Evolutionary conservation across 1,140 invertebrate species (phyloP).

Genomic region (Samia ricini): DNA sequence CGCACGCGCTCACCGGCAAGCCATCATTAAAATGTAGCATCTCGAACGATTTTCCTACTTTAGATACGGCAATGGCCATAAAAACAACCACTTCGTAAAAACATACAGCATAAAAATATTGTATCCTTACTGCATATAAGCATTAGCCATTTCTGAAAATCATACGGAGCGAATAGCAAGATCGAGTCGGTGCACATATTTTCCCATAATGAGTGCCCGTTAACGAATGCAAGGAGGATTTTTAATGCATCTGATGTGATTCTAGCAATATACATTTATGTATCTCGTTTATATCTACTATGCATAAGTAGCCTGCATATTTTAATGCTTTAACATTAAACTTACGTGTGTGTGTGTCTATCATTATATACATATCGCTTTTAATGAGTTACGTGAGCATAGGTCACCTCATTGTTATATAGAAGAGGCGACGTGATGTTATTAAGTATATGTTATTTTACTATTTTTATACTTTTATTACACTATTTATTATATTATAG

Average conservation of each 20-base stretch:
- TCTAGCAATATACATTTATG: conserved; percentile 68
- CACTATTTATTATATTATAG: background rate
- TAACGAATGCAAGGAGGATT: conserved; percentile 74
- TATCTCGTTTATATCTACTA: conserved; percentile 47
- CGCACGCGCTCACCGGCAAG: conserved; percentile 64
- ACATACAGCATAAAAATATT: conserved; percentile 75
- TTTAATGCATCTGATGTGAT: conserved; percentile 72
- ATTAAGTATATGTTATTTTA: background rate
- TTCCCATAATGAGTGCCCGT: conserved; percentile 64
- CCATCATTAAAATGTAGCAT: conserved; percentile 73
- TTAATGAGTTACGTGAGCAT: conserved; percentile 34
- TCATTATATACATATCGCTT: background rate
- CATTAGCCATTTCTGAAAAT: conserved; percentile 74
- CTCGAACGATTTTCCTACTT: conserved; percentile 74
- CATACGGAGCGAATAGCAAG: conserved; percentile 69
- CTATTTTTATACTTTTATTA: background rate
- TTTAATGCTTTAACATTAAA: background rate
- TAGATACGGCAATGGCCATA: conserved; percentile 66
- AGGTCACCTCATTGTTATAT: conserved; percentile 5
- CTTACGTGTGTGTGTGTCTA: background rate
- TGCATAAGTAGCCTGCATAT: background rate
- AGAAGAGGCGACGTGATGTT: background rate
- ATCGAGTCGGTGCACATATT: conserved; percentile 68
- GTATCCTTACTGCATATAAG: conserved; percentile 70
- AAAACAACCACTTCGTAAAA: conserved; percentile 67